Conservation (phyloP, 2,797 vertebrate genomes). For the Phrynocephalus forsythii region DNA sequence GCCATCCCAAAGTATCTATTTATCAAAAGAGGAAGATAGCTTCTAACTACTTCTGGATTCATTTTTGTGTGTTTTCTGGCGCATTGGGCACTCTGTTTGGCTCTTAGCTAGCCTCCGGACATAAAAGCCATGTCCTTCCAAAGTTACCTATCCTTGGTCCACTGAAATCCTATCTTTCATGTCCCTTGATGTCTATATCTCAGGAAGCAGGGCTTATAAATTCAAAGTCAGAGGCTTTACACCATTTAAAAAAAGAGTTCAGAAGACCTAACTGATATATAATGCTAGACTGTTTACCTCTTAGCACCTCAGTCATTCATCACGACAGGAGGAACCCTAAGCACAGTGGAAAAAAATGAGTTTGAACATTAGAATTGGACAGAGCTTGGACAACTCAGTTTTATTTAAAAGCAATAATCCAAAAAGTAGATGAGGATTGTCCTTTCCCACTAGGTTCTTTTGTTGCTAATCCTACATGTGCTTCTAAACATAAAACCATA, state of each 20-base stretch:
- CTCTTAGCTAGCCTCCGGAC: too few species aligned
- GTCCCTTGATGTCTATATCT: neutral
- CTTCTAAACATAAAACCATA: neutral
- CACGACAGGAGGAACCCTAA: neutral
- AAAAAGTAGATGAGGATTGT: neutral
- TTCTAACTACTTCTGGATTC: too few species aligned
- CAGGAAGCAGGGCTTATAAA: neutral
- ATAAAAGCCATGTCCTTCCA: too few species aligned
- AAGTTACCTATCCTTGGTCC: too few species aligned
- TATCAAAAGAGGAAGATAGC: too few species aligned
- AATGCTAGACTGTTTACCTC: neutral
- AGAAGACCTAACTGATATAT: neutral
- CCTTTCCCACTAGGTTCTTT: too few species aligned
- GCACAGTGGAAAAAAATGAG: neutral
- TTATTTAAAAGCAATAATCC: neutral
- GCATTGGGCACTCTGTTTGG: too few species aligned
- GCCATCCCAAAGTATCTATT: too few species aligned
- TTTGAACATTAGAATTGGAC: neutral
- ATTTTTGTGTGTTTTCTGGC: too few species aligned
- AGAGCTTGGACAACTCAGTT: neutral
- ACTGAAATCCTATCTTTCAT: too few species aligned
- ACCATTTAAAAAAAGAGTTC: neutral
- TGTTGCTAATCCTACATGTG: neutral
- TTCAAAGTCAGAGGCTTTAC: neutral
- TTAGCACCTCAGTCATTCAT: neutral